These are phyloP conservation scores for Brachionus sp. DNA, from an alignment of 1,140 invertebrate species.

Conservation along the genomic window DNA sequence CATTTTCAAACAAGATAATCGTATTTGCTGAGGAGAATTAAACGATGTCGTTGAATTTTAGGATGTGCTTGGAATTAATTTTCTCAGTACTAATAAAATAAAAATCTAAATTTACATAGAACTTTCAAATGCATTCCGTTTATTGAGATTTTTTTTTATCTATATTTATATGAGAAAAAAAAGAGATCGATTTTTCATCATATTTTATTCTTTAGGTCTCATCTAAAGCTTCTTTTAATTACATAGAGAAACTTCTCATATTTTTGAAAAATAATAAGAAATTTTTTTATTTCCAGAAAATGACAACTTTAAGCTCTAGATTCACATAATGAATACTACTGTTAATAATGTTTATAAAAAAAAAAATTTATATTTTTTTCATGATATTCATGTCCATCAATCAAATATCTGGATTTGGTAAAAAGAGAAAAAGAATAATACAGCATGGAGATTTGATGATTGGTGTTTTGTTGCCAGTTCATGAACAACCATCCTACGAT, in stretches of 20 bases:
- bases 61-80: constrained; percentile 6
- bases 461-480: constrained; percentile 72
- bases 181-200: background rate
- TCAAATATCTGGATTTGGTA: background rate
- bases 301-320: background rate
- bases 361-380: background rate
- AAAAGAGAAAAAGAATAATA: constrained; percentile 57
- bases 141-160: background rate
- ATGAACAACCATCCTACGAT: constrained; percentile 64
- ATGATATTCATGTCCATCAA: background rate
- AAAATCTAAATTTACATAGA: background rate
- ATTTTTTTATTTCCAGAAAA: background rate
- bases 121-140: background rate
- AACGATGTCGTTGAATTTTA: background rate
- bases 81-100: background rate
- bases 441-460: constrained; percentile 69
- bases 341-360: background rate
- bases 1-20: constrained; percentile 9
- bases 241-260: background rate
- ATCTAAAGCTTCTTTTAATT: background rate
- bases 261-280: background rate
- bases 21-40: background rate
- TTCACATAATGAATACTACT: background rate
- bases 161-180: too few species aligned
- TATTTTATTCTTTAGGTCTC: background rate